Evolutionary conservation across 1,140 invertebrate species (phyloP).

Genomic region (Euura lappo): DNA sequence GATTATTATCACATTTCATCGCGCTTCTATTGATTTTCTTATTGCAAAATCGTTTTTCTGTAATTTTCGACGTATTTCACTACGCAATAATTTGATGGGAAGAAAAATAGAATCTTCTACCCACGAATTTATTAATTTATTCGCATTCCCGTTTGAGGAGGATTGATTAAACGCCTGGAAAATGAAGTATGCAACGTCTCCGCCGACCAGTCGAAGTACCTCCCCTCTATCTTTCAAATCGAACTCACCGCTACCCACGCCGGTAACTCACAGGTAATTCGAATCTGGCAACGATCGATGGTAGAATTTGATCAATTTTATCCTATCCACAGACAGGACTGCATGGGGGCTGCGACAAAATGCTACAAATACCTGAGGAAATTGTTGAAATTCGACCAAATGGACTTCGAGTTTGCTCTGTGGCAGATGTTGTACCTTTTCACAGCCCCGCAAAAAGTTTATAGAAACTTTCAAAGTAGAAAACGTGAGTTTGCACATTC

Average conservation of each 20-base stretch:
- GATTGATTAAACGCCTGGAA: constrained; percentile 21
- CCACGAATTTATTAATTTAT: no score
- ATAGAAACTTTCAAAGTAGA: constrained; percentile 97
- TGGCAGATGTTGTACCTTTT: constrained; percentile 99
- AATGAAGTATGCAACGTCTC: constrained; percentile 74
- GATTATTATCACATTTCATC: neutral
- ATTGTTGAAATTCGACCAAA: constrained; percentile 93
- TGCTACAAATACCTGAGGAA: constrained; percentile 91
- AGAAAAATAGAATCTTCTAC: no score
- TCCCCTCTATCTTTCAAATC: constrained; percentile 52
- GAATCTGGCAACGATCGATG: neutral
- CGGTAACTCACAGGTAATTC: constrained; percentile 57
- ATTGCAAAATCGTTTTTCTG: no score
- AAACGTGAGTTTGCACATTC: constrained; percentile 79
- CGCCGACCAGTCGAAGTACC: constrained; percentile 55
- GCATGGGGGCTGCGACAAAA: constrained; percentile 87
- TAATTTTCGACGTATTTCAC: no score
- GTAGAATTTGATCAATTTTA: constrained; percentile 7
- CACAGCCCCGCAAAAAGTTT: constrained; percentile 95
- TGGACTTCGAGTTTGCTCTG: constrained; percentile 99
- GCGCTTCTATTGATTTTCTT: no score
- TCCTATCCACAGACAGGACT: constrained; percentile 63
- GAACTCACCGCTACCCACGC: constrained; percentile 54
- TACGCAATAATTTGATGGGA: no score
- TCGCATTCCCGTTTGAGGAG: neutral